Evolutionary conservation across 1,140 invertebrate genomes (phyloP).

Genomic region (Drosophila trapezifrons): DNA sequence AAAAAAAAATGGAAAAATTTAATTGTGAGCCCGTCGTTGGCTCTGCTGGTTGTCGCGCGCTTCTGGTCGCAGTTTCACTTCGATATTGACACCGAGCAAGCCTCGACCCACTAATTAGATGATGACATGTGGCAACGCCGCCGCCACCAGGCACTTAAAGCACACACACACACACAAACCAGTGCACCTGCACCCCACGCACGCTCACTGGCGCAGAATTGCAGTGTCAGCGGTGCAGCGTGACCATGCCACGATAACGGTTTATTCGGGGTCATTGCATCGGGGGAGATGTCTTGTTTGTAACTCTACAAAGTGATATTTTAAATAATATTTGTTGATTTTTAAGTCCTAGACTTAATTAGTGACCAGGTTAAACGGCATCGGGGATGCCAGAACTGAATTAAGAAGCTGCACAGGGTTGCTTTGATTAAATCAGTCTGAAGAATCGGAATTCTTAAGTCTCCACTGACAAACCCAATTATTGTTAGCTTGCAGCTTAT

Average conservation of each 20-base stretch:
- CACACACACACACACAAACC: constrained; percentile 10
- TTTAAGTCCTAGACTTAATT: too few species aligned
- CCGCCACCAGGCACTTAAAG: constrained; percentile 27
- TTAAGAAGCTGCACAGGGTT: neutral
- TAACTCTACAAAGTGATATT: neutral
- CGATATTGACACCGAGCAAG: constrained; percentile 31
- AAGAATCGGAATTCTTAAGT: too few species aligned
- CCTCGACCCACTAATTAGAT: constrained; percentile 56
- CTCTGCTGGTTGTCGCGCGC: too few species aligned
- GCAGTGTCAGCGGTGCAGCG: constrained; percentile 35
- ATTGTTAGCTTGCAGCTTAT: too few species aligned
- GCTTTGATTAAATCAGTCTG: too few species aligned
- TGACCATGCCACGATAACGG: constrained; percentile 29
- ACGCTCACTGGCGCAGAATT: constrained; percentile 11
- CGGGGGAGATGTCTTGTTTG: too few species aligned
- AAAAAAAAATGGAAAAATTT: constrained; percentile 6
- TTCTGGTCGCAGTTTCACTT: constrained; percentile 23
- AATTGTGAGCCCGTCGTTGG: constrained; percentile 2
- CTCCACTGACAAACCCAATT: too few species aligned
- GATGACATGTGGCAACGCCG: constrained; percentile 62
- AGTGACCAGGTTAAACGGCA: too few species aligned
- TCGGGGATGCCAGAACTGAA: too few species aligned
- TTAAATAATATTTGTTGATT: neutral
- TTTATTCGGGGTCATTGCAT: constrained; percentile 39
- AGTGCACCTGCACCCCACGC: neutral